Percentiles rank a stretch among this genome's conserved stretches.
Evolutionary conservation across 2,113 vertebrate species (phyloP).

Genomic region (Leptodactylus fuscus): DNA sequence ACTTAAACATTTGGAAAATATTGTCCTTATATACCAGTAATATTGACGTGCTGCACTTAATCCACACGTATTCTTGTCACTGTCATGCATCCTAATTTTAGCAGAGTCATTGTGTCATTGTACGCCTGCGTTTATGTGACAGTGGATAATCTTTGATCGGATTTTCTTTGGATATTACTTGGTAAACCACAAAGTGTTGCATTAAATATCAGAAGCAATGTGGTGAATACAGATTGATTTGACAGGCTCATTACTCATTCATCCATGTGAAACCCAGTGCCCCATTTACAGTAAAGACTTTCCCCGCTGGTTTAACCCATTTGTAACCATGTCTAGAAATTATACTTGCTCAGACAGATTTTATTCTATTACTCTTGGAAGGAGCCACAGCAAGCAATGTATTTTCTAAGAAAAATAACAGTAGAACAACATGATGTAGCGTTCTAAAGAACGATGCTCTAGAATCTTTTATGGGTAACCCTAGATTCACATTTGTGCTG

Average conservation of each 20-base stretch:
- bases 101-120: neutral
- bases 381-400: neutral
- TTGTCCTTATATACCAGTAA: neutral
- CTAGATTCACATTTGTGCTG: no score
- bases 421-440: no score
- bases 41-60: neutral
- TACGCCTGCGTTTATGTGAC: neutral
- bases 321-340: neutral
- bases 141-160: neutral
- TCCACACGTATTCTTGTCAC: neutral
- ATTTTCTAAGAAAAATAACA: no score
- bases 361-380: neutral
- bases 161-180: slow-evolving; percentile 38
- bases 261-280: slow-evolving; percentile 34
- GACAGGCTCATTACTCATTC: slow-evolving; percentile 53
- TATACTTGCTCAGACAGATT: neutral
- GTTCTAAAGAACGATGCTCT: no score
- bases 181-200: slow-evolving; percentile 41
- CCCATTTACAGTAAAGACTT: slow-evolving; percentile 40
- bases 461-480: no score
- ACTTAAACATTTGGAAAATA: no score
- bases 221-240: slow-evolving; percentile 49
- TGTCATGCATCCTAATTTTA: neutral
- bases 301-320: slow-evolving; percentile 14
- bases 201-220: slow-evolving; percentile 53